phyloP scores from a whole-genome alignment of 2,797 vertebrate species.

The Valencia hispanica region DNA sequence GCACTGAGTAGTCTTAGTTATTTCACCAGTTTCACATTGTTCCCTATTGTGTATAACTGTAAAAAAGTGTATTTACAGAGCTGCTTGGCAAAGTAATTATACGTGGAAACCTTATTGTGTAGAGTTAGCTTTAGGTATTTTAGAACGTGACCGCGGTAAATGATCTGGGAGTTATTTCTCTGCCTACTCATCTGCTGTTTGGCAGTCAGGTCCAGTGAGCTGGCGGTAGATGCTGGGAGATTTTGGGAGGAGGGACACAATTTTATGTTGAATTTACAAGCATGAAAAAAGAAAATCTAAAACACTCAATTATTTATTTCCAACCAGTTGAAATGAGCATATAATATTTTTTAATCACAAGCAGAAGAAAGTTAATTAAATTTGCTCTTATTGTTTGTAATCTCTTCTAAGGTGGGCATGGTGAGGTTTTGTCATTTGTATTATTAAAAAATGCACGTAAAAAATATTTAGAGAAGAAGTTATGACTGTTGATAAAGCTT shows the following conservation, averaged over 20 bases:
- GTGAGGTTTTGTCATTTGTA: neutral
- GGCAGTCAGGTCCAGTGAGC: neutral
- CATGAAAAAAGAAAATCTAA: neutral
- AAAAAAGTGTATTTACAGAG: neutral
- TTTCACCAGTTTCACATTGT: neutral
- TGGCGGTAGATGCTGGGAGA: neutral
- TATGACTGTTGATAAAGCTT: neutral
- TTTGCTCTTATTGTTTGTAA: neutral
- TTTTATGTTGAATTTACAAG: neutral
- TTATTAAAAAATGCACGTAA: neutral
- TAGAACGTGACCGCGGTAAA: neutral
- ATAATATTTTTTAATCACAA: neutral
- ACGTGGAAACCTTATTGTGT: neutral
- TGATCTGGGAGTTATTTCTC: neutral
- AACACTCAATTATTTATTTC: neutral
- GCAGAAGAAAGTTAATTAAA: neutral
- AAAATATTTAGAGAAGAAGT: neutral
- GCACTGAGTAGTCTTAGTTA: neutral
- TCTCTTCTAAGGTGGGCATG: too few species aligned
- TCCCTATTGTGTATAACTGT: neutral
- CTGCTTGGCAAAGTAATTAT: neutral
- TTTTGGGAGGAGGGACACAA: neutral
- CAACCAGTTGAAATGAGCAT: neutral
- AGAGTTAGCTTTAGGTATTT: neutral
- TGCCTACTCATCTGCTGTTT: neutral